Evolutionary conservation across 1,140 invertebrate genomes (phyloP).

Genomic region (Aphis gossypii): DNA sequence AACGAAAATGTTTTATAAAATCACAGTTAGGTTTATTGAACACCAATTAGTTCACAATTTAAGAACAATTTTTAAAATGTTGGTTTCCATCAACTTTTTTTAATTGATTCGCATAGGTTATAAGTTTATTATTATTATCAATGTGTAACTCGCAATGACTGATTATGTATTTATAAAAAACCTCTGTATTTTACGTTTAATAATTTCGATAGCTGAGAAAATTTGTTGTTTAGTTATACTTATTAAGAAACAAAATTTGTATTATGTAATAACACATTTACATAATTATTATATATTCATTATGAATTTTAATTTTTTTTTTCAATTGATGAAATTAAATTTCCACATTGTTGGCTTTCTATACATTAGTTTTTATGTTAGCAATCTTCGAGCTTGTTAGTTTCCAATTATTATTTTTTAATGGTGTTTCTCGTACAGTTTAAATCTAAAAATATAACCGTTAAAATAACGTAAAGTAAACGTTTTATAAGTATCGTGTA

Average conservation of each 20-base stretch:
- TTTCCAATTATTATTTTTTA: neutral
- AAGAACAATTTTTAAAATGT: neutral
- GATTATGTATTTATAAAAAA: constrained; percentile 48
- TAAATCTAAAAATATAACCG: neutral
- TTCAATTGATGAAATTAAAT: neutral
- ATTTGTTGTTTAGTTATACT: constrained; percentile 34
- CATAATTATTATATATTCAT: neutral
- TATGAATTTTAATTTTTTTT: neutral
- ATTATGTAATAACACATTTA: neutral
- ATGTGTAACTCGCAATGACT: constrained; percentile 39
- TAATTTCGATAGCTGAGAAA: neutral
- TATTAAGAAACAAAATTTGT: neutral
- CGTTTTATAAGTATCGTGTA: neutral
- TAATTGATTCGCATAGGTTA: neutral
- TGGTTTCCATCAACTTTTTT: neutral
- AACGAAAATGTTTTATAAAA: constrained; percentile 19
- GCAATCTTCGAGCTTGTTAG: neutral
- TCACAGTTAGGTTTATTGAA: constrained; percentile 45
- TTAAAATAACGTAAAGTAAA: constrained; percentile 8
- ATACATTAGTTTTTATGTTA: neutral
- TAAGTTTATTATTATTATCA: constrained; percentile 32
- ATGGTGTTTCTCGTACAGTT: neutral
- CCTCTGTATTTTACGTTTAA: constrained; percentile 37
- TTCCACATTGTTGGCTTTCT: neutral
- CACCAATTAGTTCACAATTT: neutral